Base-by-base conservation (phyloP, 1,140 invertebrate genomes). In the Hypothenemus hampei region DNA sequence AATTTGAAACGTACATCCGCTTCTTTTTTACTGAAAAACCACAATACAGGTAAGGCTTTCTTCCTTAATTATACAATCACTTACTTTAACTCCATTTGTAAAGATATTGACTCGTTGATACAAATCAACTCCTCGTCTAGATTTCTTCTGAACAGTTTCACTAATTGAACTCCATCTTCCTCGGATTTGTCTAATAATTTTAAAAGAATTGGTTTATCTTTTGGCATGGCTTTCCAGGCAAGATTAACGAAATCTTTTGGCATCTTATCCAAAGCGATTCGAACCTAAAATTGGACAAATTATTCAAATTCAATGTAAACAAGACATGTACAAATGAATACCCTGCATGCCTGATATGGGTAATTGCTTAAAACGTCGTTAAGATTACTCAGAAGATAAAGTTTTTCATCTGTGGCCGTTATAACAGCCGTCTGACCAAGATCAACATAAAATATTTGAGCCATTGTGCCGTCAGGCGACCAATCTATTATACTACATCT, bases 111-210 rank as follows among this genome's bases (percentile, higher is more conserved):
- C 49, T 76, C 75, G 69, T 83, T 83, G 43, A 85, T 76, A 26
- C 79, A 82, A 33, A 77, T 76, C 47, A 84, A 69, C 16, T 77
- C 73, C 33, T 76, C 73, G 6, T 74, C 68, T n/a, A n/a, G n/a
- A 35, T 73, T 72, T 63, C 82, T 70, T 57, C 78, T 81, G 59
- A 81, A 83, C 24, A 85, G 72, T 62, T 84, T 80, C 3, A 82
- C 80, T 24, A 72, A 55, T 6, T 77, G 73, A 20, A 64, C 18
- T 10, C n/a, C n/a, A n/a, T 60, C 33, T n/a, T 64, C 54, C 3
- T 35, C 35, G 1, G 45, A 57, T 7, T 61, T 48, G 41, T 58
- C 41, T 2, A 73, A 40, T 22, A 75, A 61, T 59, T 75, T 75
- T 11, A 75, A 49, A 0, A 77, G 44, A 11, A 75, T 69, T 39